Conservation (phyloP, 2,888 invertebrate species). For the Hesperia comma region DNA sequence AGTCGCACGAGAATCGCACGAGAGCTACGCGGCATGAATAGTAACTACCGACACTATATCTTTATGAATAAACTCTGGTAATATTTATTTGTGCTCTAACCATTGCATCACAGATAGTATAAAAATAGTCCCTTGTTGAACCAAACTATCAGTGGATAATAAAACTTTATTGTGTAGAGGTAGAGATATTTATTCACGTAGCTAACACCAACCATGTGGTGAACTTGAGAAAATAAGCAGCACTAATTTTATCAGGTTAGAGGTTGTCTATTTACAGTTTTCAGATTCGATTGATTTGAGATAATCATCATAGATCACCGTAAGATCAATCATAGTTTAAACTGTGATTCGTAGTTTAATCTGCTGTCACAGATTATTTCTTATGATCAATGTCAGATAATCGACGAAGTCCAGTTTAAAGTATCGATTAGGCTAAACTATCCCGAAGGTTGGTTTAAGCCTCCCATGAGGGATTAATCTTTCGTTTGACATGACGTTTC, state of each 20-base stretch:
- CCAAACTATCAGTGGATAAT: constrained; percentile 9
- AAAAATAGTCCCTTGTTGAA: neutral
- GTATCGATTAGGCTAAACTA: too few species aligned
- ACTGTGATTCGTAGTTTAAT: too few species aligned
- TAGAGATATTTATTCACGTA: neutral
- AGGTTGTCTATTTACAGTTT: constrained; percentile 13
- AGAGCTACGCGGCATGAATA: constrained; percentile 26
- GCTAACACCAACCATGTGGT: constrained; percentile 1
- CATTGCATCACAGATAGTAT: neutral
- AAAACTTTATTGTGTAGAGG: neutral
- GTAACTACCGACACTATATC: constrained; percentile 7
- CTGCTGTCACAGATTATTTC: too few species aligned
- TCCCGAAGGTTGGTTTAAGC: too few species aligned
- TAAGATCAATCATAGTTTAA: too few species aligned
- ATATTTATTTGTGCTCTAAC: neutral
- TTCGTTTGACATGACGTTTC: too few species aligned
- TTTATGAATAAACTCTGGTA: neutral
- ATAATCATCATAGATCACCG: neutral
- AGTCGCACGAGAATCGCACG: constrained; percentile 20
- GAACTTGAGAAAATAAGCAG: constrained; percentile 25
- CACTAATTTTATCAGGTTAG: constrained; percentile 24
- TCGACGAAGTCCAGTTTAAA: too few species aligned
- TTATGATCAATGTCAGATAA: too few species aligned
- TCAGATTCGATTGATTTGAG: neutral
- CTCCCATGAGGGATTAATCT: too few species aligned